A percentile compares a stretch with the other conserved stretches of the same genome.
phyloP scores from a whole-genome alignment of 37 sponge, comb jelly and placozoan genomes.

The Halisarca cf. caerulea region DNA sequence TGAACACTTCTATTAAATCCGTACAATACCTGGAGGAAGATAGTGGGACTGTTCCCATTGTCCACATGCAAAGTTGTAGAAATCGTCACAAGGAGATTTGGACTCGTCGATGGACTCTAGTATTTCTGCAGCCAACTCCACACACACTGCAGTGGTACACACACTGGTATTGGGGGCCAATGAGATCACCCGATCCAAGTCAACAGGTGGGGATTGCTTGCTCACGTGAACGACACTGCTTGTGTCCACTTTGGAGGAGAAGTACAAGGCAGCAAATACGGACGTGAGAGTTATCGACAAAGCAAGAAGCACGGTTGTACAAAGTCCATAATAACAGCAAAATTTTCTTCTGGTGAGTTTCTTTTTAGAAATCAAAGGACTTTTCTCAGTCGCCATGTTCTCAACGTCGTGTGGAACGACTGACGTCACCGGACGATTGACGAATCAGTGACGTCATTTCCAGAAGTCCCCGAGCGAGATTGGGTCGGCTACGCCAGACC shows the following conservation, averaged over 20 bases:
- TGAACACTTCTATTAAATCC: no score
- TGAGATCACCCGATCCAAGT: no score
- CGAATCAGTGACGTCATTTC: no score
- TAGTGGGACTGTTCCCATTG: slow-evolving; percentile 55
- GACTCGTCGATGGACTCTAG: slow-evolving; percentile 45
- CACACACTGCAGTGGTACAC: slow-evolving; percentile 59
- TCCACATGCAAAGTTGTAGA: slow-evolving; percentile 83
- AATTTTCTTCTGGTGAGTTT: not conserved
- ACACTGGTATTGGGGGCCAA: not conserved
- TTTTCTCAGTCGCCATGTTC: not conserved
- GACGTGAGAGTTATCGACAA: not conserved
- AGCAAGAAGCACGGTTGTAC: not conserved
- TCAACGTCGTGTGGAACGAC: not conserved
- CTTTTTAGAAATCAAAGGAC: not conserved
- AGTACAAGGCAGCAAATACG: not conserved
- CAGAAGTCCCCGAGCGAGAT: no score
- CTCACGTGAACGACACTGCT: no score
- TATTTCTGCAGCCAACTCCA: slow-evolving; percentile 48
- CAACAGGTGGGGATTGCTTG: no score
- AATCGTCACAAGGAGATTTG: slow-evolving; percentile 77
- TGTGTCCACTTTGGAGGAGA: not conserved
- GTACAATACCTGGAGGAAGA: slow-evolving; percentile 63
- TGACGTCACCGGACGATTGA: no score
- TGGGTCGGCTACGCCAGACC: no score
- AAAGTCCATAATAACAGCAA: not conserved